These are phyloP conservation scores for Colletes collaris DNA, from an alignment of 2,888 invertebrate species.

Conservation along the genomic window DNA sequence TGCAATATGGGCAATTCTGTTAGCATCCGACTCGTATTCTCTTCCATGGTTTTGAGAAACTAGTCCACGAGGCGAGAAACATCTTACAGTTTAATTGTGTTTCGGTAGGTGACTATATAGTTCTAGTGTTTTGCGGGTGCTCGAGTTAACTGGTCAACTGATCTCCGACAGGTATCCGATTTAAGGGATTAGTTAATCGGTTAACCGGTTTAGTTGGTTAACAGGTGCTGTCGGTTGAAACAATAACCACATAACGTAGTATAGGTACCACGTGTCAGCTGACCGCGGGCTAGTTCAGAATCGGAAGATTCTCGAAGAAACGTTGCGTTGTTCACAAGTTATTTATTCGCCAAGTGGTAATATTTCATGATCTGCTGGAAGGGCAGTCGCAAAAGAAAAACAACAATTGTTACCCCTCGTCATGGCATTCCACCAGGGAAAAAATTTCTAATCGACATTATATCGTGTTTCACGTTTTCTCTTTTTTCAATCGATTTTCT, in stretches of 20 bases:
- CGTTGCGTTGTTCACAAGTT: not conserved
- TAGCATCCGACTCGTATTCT: not conserved
- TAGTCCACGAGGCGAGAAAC: conserved; percentile 5
- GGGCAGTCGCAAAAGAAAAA: no score
- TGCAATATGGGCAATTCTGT: no score
- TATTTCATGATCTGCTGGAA: no score
- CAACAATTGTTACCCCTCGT: no score
- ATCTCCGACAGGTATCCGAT: conserved; percentile 48
- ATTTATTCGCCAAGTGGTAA: no score
- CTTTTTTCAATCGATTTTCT: no score
- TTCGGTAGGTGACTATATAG: conserved; percentile 14
- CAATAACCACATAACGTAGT: conserved; percentile 46
- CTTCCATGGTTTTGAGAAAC: not conserved
- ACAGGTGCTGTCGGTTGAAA: conserved; percentile 50
- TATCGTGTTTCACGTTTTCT: no score
- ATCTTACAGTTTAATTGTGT: conserved; percentile 39
- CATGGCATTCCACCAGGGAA: not conserved
- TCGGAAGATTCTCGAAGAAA: conserved; percentile 6
- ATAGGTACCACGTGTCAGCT: conserved; percentile 25
- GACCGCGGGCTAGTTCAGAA: conserved; percentile 20
- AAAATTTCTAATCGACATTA: no score
- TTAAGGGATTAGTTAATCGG: conserved; percentile 61
- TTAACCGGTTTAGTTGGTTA: conserved; percentile 58
- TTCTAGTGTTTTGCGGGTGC: conserved; percentile 41
- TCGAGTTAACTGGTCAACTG: conserved; percentile 51